Conservation (phyloP, 2,888 invertebrate genomes). For the Lordiphosa andalusiaca region DNA sequence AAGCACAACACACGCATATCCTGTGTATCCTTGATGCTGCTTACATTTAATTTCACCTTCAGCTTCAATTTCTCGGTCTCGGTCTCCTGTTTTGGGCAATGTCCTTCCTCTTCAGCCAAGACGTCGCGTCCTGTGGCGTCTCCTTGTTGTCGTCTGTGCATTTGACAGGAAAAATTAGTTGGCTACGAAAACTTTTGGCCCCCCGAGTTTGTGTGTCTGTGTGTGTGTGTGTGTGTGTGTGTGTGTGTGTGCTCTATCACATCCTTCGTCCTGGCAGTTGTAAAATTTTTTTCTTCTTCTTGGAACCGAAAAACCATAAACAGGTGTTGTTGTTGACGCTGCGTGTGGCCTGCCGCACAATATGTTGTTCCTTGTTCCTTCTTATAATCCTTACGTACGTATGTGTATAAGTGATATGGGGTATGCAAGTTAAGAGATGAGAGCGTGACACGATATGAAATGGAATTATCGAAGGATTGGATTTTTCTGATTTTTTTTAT, state of each 20-base stretch:
- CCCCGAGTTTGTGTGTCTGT: constrained; percentile 20
- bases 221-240: constrained; percentile 16
- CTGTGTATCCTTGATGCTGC: constrained; percentile 53
- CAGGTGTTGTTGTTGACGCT: constrained; percentile 66
- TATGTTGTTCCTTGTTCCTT: constrained; percentile 44
- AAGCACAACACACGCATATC: constrained; percentile 40
- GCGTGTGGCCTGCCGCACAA: constrained; percentile 71
- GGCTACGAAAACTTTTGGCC: constrained; percentile 73
- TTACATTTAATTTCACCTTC: constrained; percentile 74
- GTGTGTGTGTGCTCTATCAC: constrained; percentile 29
- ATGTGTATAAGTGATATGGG: constrained; percentile 4
- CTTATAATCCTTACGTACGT: constrained; percentile 6
- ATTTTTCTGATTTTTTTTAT: neutral
- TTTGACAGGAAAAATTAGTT: constrained; percentile 75
- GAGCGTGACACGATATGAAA: neutral
- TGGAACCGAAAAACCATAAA: constrained; percentile 68
- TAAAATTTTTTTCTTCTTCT: constrained; percentile 64
- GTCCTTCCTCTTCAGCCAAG: constrained; percentile 48
- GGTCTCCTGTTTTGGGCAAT: constrained; percentile 8
- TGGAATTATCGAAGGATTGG: too few species aligned
- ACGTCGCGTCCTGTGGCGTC: constrained; percentile 32
- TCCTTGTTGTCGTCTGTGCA: constrained; percentile 66
- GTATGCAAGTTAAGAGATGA: constrained; percentile 3
- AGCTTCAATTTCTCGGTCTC: constrained; percentile 23
- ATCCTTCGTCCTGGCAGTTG: constrained; percentile 51